Evolutionary conservation across 2,888 invertebrate species (phyloP).

Genomic region (Drosophila limbata): DNA sequence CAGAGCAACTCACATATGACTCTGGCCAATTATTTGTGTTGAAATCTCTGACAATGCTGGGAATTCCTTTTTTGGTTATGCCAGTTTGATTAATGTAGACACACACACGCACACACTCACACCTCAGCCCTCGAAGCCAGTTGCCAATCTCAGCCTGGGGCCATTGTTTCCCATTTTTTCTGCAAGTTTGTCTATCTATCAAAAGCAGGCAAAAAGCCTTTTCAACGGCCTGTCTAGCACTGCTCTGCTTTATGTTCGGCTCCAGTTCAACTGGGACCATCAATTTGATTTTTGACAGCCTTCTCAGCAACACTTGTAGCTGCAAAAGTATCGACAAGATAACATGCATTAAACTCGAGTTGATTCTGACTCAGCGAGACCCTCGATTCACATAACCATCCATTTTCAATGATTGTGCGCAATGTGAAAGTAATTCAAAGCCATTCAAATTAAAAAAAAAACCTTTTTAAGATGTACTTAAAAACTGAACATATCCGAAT

Average conservation of each 20-base stretch:
- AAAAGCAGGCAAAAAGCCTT: conserved; percentile 58
- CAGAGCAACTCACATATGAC: conserved; percentile 13
- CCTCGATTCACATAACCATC: conserved; percentile 10
- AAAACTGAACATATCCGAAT: not conserved
- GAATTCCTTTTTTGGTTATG: conserved; percentile 26
- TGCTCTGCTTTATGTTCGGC: conserved; percentile 27
- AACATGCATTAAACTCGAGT: conserved; percentile 21
- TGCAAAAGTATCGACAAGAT: conserved; percentile 18
- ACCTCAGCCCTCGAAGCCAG: conserved; percentile 39
- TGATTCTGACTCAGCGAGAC: conserved; percentile 30
- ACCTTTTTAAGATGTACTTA: not conserved
- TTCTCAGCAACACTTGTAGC: conserved; percentile 42
- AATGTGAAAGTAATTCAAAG: conserved; percentile 8
- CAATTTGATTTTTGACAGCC: conserved; percentile 68
- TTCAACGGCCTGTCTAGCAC: conserved; percentile 62
- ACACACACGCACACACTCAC: conserved; percentile 4
- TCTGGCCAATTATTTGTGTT: conserved; percentile 52
- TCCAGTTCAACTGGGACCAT: conserved; percentile 59
- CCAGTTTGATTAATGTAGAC: conserved; percentile 70
- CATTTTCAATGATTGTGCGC: conserved; percentile 20
- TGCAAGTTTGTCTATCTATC: conserved; percentile 66
- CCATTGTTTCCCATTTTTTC: conserved; percentile 56
- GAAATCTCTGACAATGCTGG: conserved; percentile 35
- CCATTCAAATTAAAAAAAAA: conserved; percentile 9
- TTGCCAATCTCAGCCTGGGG: conserved; percentile 26